phyloP scores from a whole-genome alignment of 2,888 invertebrate genomes.

The Drosophila subsilvestris region DNA sequence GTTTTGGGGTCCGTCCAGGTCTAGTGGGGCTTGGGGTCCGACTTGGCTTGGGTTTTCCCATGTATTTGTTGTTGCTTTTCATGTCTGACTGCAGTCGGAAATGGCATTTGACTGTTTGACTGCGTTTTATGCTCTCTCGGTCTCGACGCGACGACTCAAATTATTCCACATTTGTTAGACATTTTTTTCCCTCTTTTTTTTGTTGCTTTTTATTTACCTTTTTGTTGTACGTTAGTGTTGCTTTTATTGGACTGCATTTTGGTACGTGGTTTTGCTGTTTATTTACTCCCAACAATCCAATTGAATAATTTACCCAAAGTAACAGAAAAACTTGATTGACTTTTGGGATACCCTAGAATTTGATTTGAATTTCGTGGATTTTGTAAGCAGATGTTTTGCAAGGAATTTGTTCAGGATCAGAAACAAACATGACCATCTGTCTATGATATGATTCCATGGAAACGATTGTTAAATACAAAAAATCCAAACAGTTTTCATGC shows the following conservation, averaged over 20 bases:
- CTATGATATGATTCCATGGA: background rate
- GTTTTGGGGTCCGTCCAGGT: conserved; percentile 4
- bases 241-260: conserved; percentile 1
- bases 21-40: background rate
- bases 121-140: conserved; percentile 57
- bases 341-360: background rate
- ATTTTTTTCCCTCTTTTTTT: conserved; percentile 14
- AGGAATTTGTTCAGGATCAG: background rate
- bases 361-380: background rate
- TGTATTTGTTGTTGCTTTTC: conserved; percentile 33
- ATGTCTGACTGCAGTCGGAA: conserved; percentile 70
- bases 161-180: conserved; percentile 56
- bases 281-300: conserved; percentile 26
- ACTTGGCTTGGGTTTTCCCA: background rate
- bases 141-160: conserved; percentile 41
- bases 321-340: conserved; percentile 15
- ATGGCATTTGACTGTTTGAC: conserved; percentile 62
- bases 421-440: background rate
- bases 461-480: background rate
- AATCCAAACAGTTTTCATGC: no score
- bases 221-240: background rate
- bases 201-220: conserved; percentile 15
- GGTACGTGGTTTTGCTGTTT: conserved; percentile 25
- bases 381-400: background rate
- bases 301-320: conserved; percentile 26